These are phyloP conservation scores for Zaprionus tsacasi DNA, from an alignment of 1,140 invertebrate species.

Conservation along the genomic window DNA sequence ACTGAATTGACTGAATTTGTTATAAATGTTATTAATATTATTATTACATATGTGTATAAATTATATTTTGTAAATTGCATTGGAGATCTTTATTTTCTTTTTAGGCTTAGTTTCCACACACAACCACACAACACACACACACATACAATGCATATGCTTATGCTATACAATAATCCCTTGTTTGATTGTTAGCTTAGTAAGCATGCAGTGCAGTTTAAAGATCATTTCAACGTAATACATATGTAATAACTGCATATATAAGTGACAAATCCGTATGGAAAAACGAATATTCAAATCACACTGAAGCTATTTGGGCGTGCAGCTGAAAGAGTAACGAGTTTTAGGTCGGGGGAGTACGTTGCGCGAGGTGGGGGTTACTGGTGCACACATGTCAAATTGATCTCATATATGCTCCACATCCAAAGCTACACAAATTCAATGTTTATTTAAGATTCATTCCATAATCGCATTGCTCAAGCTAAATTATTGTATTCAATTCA, in stretches of 20 bases:
- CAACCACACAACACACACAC: slow-evolving; percentile 16
- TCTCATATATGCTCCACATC: slow-evolving; percentile 51
- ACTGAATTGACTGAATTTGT: slow-evolving; percentile 81
- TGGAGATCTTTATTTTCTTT: slow-evolving; percentile 56
- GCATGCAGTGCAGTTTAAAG: slow-evolving; percentile 34
- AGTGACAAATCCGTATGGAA: not conserved
- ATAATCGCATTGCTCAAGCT: slow-evolving; percentile 44
- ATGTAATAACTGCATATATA: slow-evolving; percentile 3
- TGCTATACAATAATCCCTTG: slow-evolving; percentile 6
- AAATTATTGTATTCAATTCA: slow-evolving; percentile 11
- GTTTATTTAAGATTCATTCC: slow-evolving; percentile 45
- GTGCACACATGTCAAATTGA: slow-evolving; percentile 47
- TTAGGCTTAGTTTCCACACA: slow-evolving; percentile 42
- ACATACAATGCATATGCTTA: slow-evolving; percentile 13
- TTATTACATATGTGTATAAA: slow-evolving; percentile 73
- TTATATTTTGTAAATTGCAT: slow-evolving; percentile 74
- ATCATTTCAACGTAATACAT: slow-evolving; percentile 5
- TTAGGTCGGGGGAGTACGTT: not conserved
- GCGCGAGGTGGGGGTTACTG: not conserved
- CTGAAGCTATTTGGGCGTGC: slow-evolving; percentile 41
- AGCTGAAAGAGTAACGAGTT: not conserved
- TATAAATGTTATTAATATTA: slow-evolving; percentile 78
- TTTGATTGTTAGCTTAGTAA: slow-evolving; percentile 16
- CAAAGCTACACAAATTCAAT: slow-evolving; percentile 46
- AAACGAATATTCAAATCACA: slow-evolving; percentile 25